Evolutionary conservation across 2,113 vertebrate genomes (phyloP).

Genomic region (Petaurus breviceps): DNA sequence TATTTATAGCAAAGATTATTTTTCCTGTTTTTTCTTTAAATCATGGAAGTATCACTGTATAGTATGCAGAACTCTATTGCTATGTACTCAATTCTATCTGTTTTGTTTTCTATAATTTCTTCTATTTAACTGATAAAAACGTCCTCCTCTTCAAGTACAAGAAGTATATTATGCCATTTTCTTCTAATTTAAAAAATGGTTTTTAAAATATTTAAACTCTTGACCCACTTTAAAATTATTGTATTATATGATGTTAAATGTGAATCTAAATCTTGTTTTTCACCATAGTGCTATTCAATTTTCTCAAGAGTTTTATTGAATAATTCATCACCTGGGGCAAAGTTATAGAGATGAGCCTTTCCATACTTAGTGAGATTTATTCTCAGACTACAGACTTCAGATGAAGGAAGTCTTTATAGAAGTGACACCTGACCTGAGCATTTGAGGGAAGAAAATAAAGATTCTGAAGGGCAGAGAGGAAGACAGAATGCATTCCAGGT

Average conservation of each 20-base stretch:
- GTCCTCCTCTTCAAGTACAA: background rate
- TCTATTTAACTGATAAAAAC: background rate
- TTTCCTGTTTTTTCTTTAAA: background rate
- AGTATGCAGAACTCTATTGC: background rate
- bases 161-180: background rate
- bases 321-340: background rate
- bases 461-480: background rate
- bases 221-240: background rate
- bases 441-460: background rate
- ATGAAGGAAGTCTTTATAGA: background rate
- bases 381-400: background rate
- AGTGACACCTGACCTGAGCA: background rate
- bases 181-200: background rate
- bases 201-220: background rate
- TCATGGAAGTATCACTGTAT: background rate
- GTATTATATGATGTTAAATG: background rate
- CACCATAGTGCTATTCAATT: background rate
- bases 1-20: background rate
- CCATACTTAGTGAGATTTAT: background rate
- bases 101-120: background rate
- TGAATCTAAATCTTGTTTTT: background rate
- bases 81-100: background rate
- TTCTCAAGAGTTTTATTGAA: background rate
- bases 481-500: background rate
- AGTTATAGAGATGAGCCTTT: background rate